Conservation (phyloP, 2,113 vertebrate genomes). For the Seriola quinqueradiata region DNA sequence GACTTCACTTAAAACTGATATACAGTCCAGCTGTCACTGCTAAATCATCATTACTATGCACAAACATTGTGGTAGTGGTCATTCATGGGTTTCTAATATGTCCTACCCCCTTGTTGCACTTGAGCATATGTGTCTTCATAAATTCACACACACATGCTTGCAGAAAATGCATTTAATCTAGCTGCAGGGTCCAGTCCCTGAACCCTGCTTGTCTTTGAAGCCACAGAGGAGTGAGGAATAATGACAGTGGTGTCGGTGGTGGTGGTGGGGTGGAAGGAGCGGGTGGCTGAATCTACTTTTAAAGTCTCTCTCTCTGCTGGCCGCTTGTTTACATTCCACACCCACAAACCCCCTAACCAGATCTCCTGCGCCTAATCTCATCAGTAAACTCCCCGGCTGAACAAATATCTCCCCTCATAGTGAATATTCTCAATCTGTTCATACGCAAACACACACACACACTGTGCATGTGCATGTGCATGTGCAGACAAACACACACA, state of each 20-base stretch:
- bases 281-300: conserved; percentile 37
- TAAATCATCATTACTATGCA: background rate
- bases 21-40: conserved; percentile 14
- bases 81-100: background rate
- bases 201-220: conserved; percentile 14
- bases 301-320: conserved; percentile 45
- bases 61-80: background rate
- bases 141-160: background rate
- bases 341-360: conserved; percentile 49
- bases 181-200: background rate
- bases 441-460: background rate
- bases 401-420: conserved; percentile 73
- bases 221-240: conserved; percentile 24
- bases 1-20: conserved; percentile 8
- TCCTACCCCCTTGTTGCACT: background rate
- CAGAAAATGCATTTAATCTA: background rate
- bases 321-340: conserved; percentile 75
- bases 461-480: background rate
- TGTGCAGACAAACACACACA: too few species aligned
- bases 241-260: conserved; percentile 15
- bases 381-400: conserved; percentile 70
- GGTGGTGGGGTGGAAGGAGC: background rate
- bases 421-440: conserved; percentile 56
- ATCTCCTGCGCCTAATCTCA: conserved; percentile 70
- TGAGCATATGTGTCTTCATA: background rate